These are phyloP conservation scores for Salminus brasiliensis DNA, from an alignment of 2,113 vertebrate species.

Conservation along the genomic window DNA sequence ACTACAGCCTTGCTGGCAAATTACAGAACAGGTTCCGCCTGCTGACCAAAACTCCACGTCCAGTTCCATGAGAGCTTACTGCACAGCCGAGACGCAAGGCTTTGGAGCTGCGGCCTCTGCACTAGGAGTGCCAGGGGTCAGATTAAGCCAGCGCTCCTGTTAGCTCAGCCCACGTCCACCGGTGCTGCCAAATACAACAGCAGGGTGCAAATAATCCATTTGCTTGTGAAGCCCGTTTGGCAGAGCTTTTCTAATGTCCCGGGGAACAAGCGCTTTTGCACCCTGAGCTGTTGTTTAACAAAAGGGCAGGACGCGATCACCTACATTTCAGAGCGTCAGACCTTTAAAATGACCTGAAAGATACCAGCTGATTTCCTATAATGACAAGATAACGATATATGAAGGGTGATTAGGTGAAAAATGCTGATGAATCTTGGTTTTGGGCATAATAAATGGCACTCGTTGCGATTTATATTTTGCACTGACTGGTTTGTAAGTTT, in stretches of 20 bases:
- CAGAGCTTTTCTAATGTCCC: conserved; percentile 57
- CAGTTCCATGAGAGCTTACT: conserved; percentile 21
- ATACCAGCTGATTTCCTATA: neutral
- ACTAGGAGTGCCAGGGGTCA: conserved; percentile 28
- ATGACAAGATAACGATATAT: neutral
- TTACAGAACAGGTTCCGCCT: conserved; percentile 74
- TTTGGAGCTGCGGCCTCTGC: conserved; percentile 43
- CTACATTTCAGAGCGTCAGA: neutral
- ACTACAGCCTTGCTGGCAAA: conserved; percentile 75
- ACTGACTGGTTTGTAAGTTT: too few species aligned
- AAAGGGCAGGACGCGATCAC: neutral
- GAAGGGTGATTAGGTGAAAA: neutral
- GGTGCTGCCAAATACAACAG: conserved; percentile 51
- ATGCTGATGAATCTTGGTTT: neutral
- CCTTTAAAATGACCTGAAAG: neutral
- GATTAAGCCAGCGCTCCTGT: conserved; percentile 33
- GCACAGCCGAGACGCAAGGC: conserved; percentile 40
- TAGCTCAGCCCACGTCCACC: conserved; percentile 14
- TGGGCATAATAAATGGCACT: too few species aligned
- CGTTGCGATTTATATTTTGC: too few species aligned
- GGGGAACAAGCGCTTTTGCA: conserved; percentile 33
- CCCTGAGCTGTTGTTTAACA: conserved; percentile 34
- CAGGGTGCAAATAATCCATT: conserved; percentile 66
- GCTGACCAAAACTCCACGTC: conserved; percentile 56
- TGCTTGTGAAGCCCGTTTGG: conserved; percentile 59